Conservation (phyloP, 2,113 vertebrate genomes). For the Xiphophorus hellerii region DNA sequence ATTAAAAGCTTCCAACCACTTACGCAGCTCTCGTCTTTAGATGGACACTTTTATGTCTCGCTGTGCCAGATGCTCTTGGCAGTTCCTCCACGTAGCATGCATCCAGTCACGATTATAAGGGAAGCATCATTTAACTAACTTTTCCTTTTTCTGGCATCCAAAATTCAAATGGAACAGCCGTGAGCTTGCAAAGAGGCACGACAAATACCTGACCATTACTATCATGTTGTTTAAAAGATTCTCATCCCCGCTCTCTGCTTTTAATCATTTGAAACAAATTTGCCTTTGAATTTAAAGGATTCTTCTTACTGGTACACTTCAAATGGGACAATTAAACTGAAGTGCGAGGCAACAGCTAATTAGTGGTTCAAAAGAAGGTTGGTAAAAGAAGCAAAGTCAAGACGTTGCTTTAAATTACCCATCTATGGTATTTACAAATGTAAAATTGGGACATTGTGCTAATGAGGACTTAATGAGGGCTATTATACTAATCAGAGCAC, state of each 20-base stretch:
- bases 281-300: conserved; percentile 13
- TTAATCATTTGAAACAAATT: conserved; percentile 19
- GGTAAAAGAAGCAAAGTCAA: conserved; percentile 24
- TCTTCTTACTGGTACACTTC: conserved; percentile 1
- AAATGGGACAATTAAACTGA: conserved; percentile 45
- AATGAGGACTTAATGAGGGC: conserved; percentile 48
- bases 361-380: conserved; percentile 21
- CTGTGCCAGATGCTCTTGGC: conserved; percentile 55
- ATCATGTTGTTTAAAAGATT: background rate
- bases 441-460: conserved; percentile 28
- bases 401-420: conserved; percentile 28
- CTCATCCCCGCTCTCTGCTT: background rate
- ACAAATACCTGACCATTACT: background rate
- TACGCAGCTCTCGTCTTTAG: conserved; percentile 32
- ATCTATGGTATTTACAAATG: conserved; percentile 46
- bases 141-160: conserved; percentile 31
- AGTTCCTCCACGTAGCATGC: conserved; percentile 31
- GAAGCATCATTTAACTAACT: conserved; percentile 48
- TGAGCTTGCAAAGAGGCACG: conserved; percentile 39
- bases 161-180: conserved; percentile 52
- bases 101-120: conserved; percentile 46
- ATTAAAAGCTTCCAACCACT: conserved; percentile 61
- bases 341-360: conserved; percentile 36
- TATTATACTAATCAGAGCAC: conserved; percentile 39
- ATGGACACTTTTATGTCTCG: conserved; percentile 30